Percentiles rank a stretch among this genome's conserved stretches.
phyloP scores from a whole-genome alignment of 2,113 vertebrate genomes.

The Desmodus rotundus region DNA sequence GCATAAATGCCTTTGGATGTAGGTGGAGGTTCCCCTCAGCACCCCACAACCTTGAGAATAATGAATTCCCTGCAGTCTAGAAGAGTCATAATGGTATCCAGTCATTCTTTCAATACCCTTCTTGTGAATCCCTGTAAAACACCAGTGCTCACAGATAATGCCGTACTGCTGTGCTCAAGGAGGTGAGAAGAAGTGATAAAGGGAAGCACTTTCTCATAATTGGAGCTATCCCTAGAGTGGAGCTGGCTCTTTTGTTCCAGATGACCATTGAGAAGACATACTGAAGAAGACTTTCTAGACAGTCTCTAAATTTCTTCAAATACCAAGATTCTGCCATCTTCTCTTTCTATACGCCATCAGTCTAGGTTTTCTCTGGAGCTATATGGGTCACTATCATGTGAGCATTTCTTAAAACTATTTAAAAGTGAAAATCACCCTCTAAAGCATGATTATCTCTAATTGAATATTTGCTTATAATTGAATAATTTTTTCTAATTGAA shows the following conservation, averaged over 20 bases:
- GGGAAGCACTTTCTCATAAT: neutral
- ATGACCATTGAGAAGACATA: neutral
- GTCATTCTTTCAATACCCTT: neutral
- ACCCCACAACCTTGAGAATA: neutral
- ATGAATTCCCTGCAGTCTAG: neutral
- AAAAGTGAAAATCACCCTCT: neutral
- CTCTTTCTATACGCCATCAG: neutral
- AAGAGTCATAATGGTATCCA: neutral
- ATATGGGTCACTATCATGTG: neutral
- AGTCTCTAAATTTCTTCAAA: neutral
- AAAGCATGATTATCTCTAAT: neutral
- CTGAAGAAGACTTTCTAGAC: neutral
- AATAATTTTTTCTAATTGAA: neutral
- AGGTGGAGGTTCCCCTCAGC: neutral
- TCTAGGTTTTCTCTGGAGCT: neutral
- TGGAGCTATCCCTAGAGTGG: neutral
- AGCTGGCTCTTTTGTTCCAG: neutral
- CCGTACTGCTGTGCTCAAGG: neutral
- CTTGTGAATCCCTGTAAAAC: neutral
- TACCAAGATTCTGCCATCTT: neutral
- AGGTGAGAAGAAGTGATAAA: neutral
- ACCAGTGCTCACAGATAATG: neutral
- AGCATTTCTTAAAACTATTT: slow-evolving; percentile 5
- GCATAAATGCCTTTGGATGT: neutral
- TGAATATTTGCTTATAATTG: neutral